Evolutionary conservation across 2,888 invertebrate species (phyloP), one percentile per base, ranked within the genome.

Genomic region (Drosophila hamatofila): DNA sequence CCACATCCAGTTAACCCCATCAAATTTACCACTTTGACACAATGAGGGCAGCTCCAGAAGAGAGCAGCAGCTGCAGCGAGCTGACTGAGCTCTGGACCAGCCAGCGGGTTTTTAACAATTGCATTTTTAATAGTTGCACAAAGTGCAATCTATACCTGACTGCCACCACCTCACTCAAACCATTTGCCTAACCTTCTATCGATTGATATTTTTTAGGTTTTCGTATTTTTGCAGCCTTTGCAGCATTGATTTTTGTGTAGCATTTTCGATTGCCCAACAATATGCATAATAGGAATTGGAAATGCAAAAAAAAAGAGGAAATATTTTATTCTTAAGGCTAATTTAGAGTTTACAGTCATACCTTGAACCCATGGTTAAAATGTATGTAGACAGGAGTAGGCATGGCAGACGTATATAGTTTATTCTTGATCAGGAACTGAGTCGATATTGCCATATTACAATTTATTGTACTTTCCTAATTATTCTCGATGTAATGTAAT

Each of bases 61-160:
- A n/a, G 52, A 56, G 61, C 66, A 59, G 25, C 48, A 11, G 21
- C 52, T 33, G 37, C 72, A 68, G 21, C 52, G 57, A 44, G 61
- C 44, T 59, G 64, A 21, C 37, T 58, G 33, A 42, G 62, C 42
- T 56, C 21, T 41, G 61, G 14, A 18, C 49, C 60, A 66, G 67
- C 58, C 66, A 76, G 37, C 55, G 58, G 71, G 61, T 68, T 88
- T 80, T 74, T 67, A 80, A 73, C 88, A 80, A 88, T 78, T 83
- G 85, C 80, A 83, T 88, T 85, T 88, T 85, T 82, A 85, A 85
- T 88, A 85, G 67, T 63, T 52, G 27, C 57, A 67, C 83, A 69
- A 74, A 66, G 66, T 77, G 67, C 67, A 72, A 67, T 62, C 33
- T 46, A 35, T 51, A 64, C 49, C 62, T 59, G 48, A 23, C 25